These are phyloP conservation scores for Peromyscus polionotus DNA, from an alignment of 2,113 vertebrate genomes.

Conservation along the genomic window DNA sequence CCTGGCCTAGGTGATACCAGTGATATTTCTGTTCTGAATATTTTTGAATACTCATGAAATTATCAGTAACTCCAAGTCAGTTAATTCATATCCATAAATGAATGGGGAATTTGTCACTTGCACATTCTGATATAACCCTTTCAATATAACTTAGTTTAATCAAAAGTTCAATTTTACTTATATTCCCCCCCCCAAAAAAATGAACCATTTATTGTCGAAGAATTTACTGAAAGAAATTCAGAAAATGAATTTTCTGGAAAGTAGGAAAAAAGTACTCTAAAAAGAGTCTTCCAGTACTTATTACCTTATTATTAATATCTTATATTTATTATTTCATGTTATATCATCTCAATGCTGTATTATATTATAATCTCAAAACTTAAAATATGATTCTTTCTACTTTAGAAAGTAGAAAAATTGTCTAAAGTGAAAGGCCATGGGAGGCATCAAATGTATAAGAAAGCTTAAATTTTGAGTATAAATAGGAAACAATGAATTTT, in stretches of 20 bases:
- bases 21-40: neutral
- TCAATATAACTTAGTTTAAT: neutral
- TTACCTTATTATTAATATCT: neutral
- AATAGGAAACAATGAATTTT: neutral
- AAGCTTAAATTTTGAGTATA: neutral
- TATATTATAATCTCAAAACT: neutral
- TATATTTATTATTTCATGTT: neutral
- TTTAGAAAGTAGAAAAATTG: neutral
- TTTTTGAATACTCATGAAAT: conserved; percentile 16
- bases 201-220: neutral
- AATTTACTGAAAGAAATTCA: neutral
- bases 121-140: neutral
- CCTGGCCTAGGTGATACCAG: neutral
- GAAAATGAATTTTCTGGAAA: neutral
- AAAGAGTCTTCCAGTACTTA: too few relatives aligned
- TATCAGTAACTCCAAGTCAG: neutral
- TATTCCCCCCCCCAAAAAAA: neutral
- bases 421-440: neutral
- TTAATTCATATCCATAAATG: neutral
- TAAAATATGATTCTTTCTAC: neutral
- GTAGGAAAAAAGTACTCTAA: neutral
- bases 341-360: neutral
- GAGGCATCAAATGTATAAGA: neutral
- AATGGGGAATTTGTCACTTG: neutral
- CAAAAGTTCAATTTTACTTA: conserved; percentile 10